A percentile compares a stretch with the other conserved stretches of the same genome.
phyloP scores from a whole-genome alignment of 2,113 vertebrate species.

The Pontoporia blainvillei region DNA sequence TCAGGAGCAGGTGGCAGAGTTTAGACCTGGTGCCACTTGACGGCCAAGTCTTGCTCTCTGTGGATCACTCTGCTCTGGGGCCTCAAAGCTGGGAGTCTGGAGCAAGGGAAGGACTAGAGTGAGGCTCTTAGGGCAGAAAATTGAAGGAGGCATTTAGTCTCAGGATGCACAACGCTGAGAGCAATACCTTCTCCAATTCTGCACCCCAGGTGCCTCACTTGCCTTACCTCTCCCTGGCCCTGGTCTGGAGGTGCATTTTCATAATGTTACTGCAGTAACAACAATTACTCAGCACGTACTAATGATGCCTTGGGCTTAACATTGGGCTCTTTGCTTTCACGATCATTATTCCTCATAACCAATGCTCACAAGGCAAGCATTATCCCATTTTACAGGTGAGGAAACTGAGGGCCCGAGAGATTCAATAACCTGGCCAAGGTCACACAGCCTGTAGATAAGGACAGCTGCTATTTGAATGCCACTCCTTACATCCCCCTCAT shows the following conservation, averaged over 20 bases:
- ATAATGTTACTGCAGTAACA: neutral
- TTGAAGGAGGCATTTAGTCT: neutral
- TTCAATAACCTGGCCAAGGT: neutral
- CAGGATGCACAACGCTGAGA: neutral
- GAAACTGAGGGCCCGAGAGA: neutral
- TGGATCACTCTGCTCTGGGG: neutral
- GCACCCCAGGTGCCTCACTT: neutral
- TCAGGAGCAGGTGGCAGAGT: neutral
- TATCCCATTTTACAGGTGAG: neutral
- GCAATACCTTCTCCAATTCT: neutral
- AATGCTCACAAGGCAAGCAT: neutral
- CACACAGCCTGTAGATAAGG: neutral
- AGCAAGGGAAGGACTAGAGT: neutral
- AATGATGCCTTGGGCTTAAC: neutral
- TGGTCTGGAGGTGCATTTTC: neutral
- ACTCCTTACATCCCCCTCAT: neutral
- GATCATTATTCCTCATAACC: neutral
- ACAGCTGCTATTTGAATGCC: neutral
- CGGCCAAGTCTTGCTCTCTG: neutral
- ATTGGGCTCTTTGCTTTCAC: neutral
- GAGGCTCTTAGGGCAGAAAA: neutral
- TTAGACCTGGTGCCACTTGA: neutral
- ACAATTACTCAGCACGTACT: accelerated
- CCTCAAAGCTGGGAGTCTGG: neutral
- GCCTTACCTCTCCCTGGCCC: neutral